phyloP scores from a whole-genome alignment of 2,888 invertebrate genomes.

The Polyommatus icarus region DNA sequence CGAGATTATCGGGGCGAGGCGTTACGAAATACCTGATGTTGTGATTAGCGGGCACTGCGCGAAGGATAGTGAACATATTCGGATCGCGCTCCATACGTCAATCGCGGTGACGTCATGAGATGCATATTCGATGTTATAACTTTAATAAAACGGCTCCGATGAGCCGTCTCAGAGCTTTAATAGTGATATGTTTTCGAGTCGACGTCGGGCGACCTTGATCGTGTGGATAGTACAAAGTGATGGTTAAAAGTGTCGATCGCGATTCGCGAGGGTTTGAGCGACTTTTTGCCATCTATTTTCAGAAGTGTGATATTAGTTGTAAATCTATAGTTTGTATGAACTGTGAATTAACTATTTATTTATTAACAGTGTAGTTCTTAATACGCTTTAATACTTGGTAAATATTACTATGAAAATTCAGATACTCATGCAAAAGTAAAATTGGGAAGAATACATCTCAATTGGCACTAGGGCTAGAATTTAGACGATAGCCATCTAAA shows the following conservation, averaged over 20 bases:
- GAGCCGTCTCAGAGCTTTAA: constrained; percentile 71
- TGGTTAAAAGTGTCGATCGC: constrained; percentile 47
- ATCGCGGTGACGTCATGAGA: constrained; percentile 74
- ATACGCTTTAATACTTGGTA: constrained; percentile 43
- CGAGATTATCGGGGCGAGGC: constrained; percentile 39
- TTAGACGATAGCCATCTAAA: no score
- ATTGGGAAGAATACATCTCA: neutral
- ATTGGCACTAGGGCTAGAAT: no score
- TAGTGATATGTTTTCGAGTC: constrained; percentile 56
- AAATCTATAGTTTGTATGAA: constrained; percentile 27
- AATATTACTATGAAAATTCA: neutral
- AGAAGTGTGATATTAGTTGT: constrained; percentile 66
- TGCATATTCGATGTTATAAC: constrained; percentile 63
- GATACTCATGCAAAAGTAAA: neutral
- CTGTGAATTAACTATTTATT: constrained; percentile 36
- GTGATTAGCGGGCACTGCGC: constrained; percentile 45
- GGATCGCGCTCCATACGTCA: constrained; percentile 74
- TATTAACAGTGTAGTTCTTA: constrained; percentile 38
- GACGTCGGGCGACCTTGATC: constrained; percentile 52
- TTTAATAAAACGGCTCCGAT: constrained; percentile 58
- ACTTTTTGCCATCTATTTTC: constrained; percentile 40
- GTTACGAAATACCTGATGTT: constrained; percentile 47
- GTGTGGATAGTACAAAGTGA: constrained; percentile 44
- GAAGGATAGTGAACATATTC: constrained; percentile 54
- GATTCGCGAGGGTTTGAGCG: constrained; percentile 51